A percentile compares a stretch with the other conserved stretches of the same genome.
Conservation (phyloP, 2,797 vertebrate genomes). For the Thaleichthys pacificus region DNA sequence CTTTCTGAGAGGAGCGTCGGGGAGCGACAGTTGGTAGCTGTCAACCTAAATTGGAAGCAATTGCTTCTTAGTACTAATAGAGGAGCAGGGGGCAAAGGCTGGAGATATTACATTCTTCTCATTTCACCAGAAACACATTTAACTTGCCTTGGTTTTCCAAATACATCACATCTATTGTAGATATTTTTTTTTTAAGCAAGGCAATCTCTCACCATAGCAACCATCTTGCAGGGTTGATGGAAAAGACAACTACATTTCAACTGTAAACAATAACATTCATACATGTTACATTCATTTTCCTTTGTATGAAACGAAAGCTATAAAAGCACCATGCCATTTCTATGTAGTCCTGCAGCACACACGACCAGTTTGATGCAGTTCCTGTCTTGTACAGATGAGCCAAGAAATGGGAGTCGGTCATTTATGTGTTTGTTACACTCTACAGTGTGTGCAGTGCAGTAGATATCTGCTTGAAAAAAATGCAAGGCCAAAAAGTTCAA, state of each 20-base stretch:
- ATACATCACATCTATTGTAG: background rate
- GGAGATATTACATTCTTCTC: conserved; percentile 16
- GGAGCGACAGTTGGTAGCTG: conserved; percentile 28
- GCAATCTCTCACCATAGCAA: conserved; percentile 7
- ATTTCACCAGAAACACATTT: conserved; percentile 1
- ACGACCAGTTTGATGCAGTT: too few relatives aligned
- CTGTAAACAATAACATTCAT: conserved; percentile 1
- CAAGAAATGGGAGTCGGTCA: too few relatives aligned
- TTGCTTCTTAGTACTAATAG: conserved; percentile 39
- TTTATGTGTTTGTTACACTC: too few relatives aligned
- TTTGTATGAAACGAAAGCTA: too few relatives aligned
- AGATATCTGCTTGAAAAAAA: too few relatives aligned
- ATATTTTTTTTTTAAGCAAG: background rate
- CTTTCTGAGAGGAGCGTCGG: background rate
- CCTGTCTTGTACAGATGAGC: too few relatives aligned
- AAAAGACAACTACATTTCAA: background rate
- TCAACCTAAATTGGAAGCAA: conserved; percentile 38
- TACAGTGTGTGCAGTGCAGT: too few relatives aligned
- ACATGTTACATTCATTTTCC: background rate
- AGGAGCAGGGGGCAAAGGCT: conserved; percentile 22
- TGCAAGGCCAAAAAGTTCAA: background rate
- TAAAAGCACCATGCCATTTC: too few relatives aligned
- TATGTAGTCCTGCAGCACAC: too few relatives aligned
- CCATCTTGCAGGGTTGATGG: conserved; percentile 1
- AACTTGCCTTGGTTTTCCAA: background rate